Conservation (phyloP, 1,140 invertebrate genomes). For the Holotrichia oblita region DNA sequence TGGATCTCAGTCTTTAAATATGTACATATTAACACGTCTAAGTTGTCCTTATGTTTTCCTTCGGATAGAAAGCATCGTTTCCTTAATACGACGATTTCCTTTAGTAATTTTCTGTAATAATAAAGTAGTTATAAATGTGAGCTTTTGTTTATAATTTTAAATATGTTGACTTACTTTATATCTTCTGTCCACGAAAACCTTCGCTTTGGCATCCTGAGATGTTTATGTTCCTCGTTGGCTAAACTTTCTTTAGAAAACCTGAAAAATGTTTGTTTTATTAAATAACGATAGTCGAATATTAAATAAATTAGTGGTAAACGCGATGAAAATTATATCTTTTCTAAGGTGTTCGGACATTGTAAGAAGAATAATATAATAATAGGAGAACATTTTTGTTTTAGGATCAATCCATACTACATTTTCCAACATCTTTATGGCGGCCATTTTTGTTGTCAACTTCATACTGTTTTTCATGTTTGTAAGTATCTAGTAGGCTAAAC, state of each 20-base stretch:
- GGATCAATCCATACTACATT: too few species aligned
- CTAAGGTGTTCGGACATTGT: too few species aligned
- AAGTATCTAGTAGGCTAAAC: too few species aligned
- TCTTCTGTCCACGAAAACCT: slow-evolving; percentile 68
- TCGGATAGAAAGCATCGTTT: slow-evolving; percentile 57
- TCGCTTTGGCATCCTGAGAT: slow-evolving; percentile 64
- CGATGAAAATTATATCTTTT: too few species aligned
- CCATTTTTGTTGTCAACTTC: too few species aligned
- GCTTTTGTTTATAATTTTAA: slow-evolving; percentile 39
- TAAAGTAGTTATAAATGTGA: slow-evolving; percentile 36
- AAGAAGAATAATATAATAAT: too few species aligned
- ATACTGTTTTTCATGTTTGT: too few species aligned
- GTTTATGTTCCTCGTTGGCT: slow-evolving; percentile 59
- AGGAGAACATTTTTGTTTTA: too few species aligned
- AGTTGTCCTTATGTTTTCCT: slow-evolving; percentile 55
- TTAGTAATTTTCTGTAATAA: slow-evolving; percentile 53
- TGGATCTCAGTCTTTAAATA: slow-evolving; percentile 56
- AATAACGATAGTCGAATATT: background rate
- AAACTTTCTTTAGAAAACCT: slow-evolving; percentile 50
- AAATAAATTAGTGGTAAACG: too few species aligned
- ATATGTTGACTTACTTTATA: slow-evolving; percentile 62
- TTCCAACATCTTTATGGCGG: too few species aligned
- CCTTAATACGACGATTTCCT: slow-evolving; percentile 57
- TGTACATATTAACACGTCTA: slow-evolving; percentile 53
- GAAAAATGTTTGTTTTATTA: background rate